Base-by-base conservation (phyloP, 2,113 vertebrate species). In the Corythoichthys haematopterus region DNA sequence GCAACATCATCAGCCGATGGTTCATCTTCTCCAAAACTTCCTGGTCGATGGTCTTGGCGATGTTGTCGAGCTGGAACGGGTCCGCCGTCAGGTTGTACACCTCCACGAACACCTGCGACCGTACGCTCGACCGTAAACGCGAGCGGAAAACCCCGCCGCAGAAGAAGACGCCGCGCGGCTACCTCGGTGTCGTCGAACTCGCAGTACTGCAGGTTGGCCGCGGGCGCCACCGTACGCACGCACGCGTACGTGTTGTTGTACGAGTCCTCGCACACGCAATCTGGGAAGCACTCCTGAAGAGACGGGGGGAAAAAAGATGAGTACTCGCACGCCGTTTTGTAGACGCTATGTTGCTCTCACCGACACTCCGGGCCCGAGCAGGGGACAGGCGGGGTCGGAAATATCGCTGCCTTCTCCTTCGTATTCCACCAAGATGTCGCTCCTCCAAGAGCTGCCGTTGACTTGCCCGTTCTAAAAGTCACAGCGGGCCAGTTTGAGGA, bases 1-100 rank as follows among this genome's bases (percentile, higher is more conserved):
- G 96, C 64, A 98, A 81, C 93, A 98, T 96, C 96, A 99, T 99
- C n/a, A 98, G 80, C 8, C 97, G 91, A 55, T 98, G 96, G 84
- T 98, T 99, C 97, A 99, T 98, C 89, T 96, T 97, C 61, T 97
- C 96, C 78, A 98, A 85, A n/a, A 98, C 90, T 78, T 98, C 96
- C 64, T 97, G 94, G 75, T 98, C 96, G 55, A 98, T 95, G 53
- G 88, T 94, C 85, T 94, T 98, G 61, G 94, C 97, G 48, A 98
- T 98, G 82, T 99, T 99, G 10, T 80, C 96, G 68, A 99, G 91
- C 84, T 99, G 95, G 82, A 92, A 93, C 4, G 97, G 96, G 78
- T 99, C 97, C 43, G 94, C 93, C 0, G 96, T 98, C 79, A 99
- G 79, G 62, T 99, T 98, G 74, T 99, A 98, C 37, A 99, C 96